phyloP scores from a whole-genome alignment of 2,113 vertebrate species.

The Festucalex cinctus region DNA sequence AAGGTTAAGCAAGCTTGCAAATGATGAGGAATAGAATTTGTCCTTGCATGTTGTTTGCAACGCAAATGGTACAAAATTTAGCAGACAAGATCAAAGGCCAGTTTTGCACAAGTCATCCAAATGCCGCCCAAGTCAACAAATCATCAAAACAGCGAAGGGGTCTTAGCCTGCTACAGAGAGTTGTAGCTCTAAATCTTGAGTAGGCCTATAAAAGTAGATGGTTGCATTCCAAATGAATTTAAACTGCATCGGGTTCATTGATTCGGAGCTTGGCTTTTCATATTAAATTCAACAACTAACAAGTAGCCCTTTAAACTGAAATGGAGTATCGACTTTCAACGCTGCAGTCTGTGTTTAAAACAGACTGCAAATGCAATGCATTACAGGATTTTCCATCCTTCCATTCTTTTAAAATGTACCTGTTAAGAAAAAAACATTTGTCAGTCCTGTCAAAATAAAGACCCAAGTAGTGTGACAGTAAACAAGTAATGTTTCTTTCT shows the following conservation, averaged over 20 bases:
- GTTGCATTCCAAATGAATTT: neutral
- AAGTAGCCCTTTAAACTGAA: constrained; percentile 3
- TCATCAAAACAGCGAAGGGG: neutral
- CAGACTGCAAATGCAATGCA: neutral
- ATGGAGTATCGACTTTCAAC: constrained; percentile 5
- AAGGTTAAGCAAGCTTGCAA: constrained; percentile 34
- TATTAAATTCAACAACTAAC: constrained; percentile 3
- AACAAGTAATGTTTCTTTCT: constrained; percentile 36
- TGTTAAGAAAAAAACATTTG: neutral
- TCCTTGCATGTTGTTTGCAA: constrained; percentile 16
- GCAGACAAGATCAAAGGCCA: constrained; percentile 6
- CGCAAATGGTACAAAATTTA: constrained; percentile 3
- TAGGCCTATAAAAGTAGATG: neutral
- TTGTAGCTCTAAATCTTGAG: neutral
- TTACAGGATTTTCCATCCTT: neutral
- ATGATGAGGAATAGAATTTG: constrained; percentile 17
- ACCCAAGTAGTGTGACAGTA: constrained; percentile 19
- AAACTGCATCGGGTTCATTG: neutral
- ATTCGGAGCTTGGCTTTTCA: neutral
- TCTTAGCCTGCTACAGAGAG: neutral
- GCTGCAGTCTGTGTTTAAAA: neutral
- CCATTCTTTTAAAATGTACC: neutral
- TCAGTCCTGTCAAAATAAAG: neutral
- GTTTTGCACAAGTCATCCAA: constrained; percentile 4
- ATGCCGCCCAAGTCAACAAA: neutral